These are phyloP conservation scores for Temnopleurus reevesii DNA, from an alignment of 53 echinoderm and acorn worm species.

Conservation along the genomic window DNA sequence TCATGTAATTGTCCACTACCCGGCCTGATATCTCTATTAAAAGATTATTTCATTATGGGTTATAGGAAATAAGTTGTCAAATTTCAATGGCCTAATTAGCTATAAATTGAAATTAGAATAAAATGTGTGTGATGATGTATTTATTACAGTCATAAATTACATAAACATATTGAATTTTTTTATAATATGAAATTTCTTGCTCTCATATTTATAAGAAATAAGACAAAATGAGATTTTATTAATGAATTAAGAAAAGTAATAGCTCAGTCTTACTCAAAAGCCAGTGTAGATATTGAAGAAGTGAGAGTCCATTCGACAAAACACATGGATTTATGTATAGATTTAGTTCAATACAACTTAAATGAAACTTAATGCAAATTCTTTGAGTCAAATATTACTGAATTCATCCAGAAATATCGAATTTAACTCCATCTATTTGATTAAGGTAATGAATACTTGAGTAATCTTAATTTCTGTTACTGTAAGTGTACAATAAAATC, in stretches of 20 bases:
- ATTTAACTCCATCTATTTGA: no score
- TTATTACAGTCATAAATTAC: slow-evolving; percentile 40
- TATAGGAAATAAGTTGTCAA: slow-evolving; percentile 4
- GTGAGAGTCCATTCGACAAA: no score
- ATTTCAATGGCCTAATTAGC: slow-evolving; percentile 34
- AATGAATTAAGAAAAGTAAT: neutral
- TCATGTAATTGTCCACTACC: slow-evolving; percentile 6
- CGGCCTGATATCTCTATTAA: neutral
- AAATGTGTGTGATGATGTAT: neutral
- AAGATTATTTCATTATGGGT: slow-evolving; percentile 18
- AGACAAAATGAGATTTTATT: neutral
- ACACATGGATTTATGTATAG: no score
- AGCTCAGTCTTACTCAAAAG: neutral
- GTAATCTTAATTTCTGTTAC: no score
- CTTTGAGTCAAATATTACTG: no score
- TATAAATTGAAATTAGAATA: slow-evolving; percentile 27
- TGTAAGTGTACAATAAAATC: no score
- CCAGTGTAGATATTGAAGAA: neutral
- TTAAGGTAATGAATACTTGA: no score
- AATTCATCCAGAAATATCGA: no score
- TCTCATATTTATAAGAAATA: neutral
- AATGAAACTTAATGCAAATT: no score
- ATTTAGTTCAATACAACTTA: no score
- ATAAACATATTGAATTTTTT: neutral
- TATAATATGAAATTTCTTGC: neutral